phyloP scores from a whole-genome alignment of 2,888 invertebrate genomes.

The Harmothoe impar region DNA sequence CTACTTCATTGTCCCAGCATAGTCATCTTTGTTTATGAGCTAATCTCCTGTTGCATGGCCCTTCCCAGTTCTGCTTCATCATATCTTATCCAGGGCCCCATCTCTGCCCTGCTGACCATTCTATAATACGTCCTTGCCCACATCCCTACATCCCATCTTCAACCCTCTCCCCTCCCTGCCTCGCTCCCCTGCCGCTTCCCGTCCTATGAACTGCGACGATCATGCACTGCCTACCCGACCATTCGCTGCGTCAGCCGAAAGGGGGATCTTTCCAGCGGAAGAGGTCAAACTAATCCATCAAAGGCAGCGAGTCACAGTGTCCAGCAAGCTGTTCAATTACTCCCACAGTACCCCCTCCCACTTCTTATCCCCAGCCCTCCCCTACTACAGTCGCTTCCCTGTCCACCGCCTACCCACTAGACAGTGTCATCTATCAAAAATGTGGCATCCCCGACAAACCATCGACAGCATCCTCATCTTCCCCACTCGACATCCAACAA shows the following conservation, averaged over 20 bases:
- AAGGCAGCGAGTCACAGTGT: background rate
- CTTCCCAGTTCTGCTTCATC: too few relatives aligned
- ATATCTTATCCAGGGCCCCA: background rate
- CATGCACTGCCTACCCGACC: background rate
- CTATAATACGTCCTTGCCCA: background rate
- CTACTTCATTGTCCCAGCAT: too few relatives aligned
- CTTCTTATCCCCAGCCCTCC: background rate
- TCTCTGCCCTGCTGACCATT: background rate
- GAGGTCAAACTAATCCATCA: constrained; percentile 45
- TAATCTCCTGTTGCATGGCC: too few relatives aligned
- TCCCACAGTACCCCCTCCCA: background rate
- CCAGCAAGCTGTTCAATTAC: constrained; percentile 47
- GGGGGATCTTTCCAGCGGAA: constrained; percentile 15
- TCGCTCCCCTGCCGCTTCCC: background rate
- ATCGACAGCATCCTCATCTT: background rate
- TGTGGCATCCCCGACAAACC: background rate
- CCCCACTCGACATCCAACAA: too few relatives aligned
- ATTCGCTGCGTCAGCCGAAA: background rate
- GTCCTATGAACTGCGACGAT: background rate
- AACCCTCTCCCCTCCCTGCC: background rate
- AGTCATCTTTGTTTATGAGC: too few relatives aligned
- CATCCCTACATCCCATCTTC: background rate
- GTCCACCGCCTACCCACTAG: background rate
- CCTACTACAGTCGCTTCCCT: background rate
- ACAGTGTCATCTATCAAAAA: constrained; percentile 14